Base-by-base conservation (phyloP, 2,797 vertebrate genomes). In the Cuniculus paca region DNA sequence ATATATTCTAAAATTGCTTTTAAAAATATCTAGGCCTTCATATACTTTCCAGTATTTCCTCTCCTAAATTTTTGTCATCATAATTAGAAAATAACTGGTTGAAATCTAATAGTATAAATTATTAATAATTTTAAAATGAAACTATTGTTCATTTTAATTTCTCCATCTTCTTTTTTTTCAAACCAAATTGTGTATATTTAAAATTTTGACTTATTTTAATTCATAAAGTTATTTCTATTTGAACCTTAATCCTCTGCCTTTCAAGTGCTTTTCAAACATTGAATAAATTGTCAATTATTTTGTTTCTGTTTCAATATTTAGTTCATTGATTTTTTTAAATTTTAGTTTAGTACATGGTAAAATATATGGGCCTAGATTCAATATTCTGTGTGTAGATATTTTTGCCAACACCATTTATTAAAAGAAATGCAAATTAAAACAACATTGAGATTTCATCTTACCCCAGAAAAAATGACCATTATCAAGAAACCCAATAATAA, bases 191-290 rank as follows among this genome's bases (percentile, higher is more conserved):
- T 54, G 88, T 88, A 31, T 48, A 77, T 82, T 87, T 60, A 60
- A 58, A 93, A 34, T 75, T 75, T 93, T 52, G 78, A 72, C 42
- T 56, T 39, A 63, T 56, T 93, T 82, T 74, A 19, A 65, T 79
- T 85, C 39, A 11, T 5, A 81, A 19, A 54, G n/a, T 54, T 52
- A 68, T 58, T 68, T 93, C 20, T 77, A 5, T 42, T 90, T 80
- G 12, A 31, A 54, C 45, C 48, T 65, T 50, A 65, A 2, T 63
- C 4, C 20, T 80, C 42, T 61, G 26, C 10, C 61, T 75, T 91
- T 45, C 17, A 39, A 88, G 19, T 50, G 45, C 26, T 34, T 74
- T 81, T 20, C 56, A 79, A 90, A 86, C 10, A 31, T 7, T 52
- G 56, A 68, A 86, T 20, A 74, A 11, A 50, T 58, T 90, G 93